Evolutionary conservation across 1,140 invertebrate species (phyloP).

Genomic region (Leptonema lineaticorne): DNA sequence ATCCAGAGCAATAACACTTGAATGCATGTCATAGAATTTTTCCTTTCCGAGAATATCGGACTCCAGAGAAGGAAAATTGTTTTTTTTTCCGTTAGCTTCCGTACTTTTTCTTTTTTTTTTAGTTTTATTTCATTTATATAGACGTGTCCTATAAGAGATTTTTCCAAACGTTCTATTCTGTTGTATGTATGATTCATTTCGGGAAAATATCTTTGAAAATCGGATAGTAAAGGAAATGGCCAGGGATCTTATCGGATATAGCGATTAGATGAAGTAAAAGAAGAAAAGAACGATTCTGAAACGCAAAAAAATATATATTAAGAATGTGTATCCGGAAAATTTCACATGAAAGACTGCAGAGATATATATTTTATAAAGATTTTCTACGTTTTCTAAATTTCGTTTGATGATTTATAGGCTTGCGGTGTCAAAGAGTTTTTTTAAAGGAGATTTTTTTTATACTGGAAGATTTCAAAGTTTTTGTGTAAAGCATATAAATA

Average conservation of each 20-base stretch:
- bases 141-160: background rate
- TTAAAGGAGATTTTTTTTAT: no score
- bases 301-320: background rate
- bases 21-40: background rate
- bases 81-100: background rate
- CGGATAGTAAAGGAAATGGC: background rate
- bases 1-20: background rate
- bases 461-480: no score
- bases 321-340: background rate
- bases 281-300: background rate
- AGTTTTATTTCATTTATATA: no score
- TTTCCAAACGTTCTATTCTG: conserved; percentile 4
- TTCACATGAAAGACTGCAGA: background rate
- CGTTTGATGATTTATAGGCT: no score
- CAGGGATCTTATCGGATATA: background rate
- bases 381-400: no score
- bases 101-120: no score
- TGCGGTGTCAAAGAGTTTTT: no score
- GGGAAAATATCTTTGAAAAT: background rate
- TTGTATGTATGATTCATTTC: conserved; percentile 3
- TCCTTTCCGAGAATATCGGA: background rate
- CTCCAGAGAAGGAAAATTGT: conserved; percentile 2
- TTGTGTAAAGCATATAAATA: no score
- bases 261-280: conserved; percentile 11
- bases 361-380: no score